Percentiles rank a stretch among this genome's conserved stretches.
Conservation (phyloP, 2,797 vertebrate genomes). For the Dipus sagitta region DNA sequence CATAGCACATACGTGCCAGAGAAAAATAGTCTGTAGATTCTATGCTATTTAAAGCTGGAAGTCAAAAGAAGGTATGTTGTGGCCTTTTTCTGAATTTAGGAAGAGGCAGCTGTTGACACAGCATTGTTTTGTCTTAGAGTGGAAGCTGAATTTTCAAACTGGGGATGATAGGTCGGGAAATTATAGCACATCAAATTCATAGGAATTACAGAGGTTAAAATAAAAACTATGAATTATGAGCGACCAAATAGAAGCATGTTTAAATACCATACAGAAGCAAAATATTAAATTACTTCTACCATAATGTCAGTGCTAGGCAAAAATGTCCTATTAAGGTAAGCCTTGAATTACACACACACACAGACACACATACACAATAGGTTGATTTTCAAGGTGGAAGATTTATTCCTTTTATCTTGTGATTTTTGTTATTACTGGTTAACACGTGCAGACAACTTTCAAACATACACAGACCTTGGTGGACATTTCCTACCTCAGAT, state of each 20-base stretch:
- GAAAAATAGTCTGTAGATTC: background rate
- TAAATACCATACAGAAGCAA: constrained; percentile 14
- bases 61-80: background rate
- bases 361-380: too few species aligned
- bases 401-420: background rate
- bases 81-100: background rate
- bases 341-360: too few species aligned
- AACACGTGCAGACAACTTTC: background rate
- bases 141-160: constrained; percentile 5
- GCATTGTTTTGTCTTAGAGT: constrained; percentile 11
- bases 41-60: background rate
- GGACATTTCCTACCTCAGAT: background rate
- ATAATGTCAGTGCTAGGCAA: background rate
- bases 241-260: background rate
- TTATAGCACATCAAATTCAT: background rate
- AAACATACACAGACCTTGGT: background rate
- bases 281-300: background rate
- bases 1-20: too few species aligned
- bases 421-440: background rate
- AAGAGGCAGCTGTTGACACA: background rate
- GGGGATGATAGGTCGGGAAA: constrained; percentile 4
- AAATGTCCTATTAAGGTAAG: background rate
- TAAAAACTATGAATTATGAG: constrained; percentile 3
- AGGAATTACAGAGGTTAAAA: background rate
- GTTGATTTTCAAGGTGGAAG: background rate